These are phyloP conservation scores for Pteronotus mesoamericanus DNA, from an alignment of 2,797 vertebrate species.

Conservation along the genomic window DNA sequence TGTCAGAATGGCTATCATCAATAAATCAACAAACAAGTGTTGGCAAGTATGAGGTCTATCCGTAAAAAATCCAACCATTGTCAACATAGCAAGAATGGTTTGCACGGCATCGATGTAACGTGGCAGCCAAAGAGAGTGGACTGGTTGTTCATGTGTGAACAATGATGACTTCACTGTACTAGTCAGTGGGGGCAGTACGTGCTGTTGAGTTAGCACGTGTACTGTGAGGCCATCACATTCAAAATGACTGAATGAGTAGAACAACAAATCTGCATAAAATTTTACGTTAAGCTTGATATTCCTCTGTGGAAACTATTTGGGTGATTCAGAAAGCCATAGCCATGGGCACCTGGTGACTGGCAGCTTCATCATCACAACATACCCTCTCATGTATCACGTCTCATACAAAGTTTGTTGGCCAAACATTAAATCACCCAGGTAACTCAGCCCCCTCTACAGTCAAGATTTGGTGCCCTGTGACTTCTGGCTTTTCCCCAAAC, in stretches of 20 bases:
- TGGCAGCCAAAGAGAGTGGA: neutral
- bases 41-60: neutral
- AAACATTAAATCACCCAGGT: neutral
- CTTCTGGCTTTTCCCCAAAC: neutral
- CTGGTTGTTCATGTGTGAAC: neutral
- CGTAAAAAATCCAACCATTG: neutral
- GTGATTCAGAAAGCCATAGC: neutral
- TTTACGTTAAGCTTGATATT: neutral
- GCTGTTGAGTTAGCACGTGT: neutral
- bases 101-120: neutral
- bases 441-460: too few relatives aligned
- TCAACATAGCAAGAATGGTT: neutral
- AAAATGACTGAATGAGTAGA: neutral
- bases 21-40: neutral
- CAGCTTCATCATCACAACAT: neutral
- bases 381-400: neutral
- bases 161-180: neutral
- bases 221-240: neutral
- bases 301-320: neutral
- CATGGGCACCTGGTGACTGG: neutral
- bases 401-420: neutral
- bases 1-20: neutral
- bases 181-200: neutral
- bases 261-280: neutral
- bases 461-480: neutral